A percentile compares a stretch with the other conserved stretches of the same genome.
These are phyloP conservation scores for Prionchulus punctatus DNA, from an alignment of 2,888 invertebrate species.

Conservation along the genomic window DNA sequence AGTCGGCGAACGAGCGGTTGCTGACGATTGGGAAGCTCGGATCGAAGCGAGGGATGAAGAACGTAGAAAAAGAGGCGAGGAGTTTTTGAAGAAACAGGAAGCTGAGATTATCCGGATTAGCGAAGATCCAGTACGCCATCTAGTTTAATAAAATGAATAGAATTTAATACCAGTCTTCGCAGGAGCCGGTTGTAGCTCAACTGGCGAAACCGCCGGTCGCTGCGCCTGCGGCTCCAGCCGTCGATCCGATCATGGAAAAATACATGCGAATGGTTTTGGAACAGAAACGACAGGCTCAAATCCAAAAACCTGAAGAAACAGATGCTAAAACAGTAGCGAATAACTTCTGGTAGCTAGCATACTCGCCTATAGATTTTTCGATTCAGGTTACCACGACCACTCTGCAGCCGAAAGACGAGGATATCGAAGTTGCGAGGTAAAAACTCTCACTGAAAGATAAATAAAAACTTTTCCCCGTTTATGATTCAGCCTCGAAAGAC, in stretches of 20 bases:
- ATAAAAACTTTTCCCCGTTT: too few relatives aligned
- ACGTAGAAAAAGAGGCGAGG: background rate
- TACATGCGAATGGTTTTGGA: constrained; percentile 18
- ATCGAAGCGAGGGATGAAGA: constrained; percentile 5
- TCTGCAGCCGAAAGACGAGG: too few relatives aligned
- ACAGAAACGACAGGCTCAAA: constrained; percentile 1
- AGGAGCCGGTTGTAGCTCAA: background rate
- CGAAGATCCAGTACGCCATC: too few relatives aligned
- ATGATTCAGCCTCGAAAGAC: too few relatives aligned
- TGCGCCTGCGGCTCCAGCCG: constrained; percentile 10
- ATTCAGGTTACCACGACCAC: too few relatives aligned
- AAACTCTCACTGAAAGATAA: too few relatives aligned
- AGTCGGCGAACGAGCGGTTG: too few relatives aligned
- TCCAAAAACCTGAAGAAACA: too few relatives aligned
- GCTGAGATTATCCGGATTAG: background rate
- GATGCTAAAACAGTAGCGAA: too few relatives aligned
- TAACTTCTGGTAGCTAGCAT: too few relatives aligned
- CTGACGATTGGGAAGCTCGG: background rate
- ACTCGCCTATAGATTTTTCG: too few relatives aligned
- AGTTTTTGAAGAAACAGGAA: background rate
- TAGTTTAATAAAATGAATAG: background rate
- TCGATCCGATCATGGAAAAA: constrained; percentile 19
- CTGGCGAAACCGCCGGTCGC: background rate
- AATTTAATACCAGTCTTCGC: background rate
- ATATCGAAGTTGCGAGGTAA: too few relatives aligned